Evolutionary conservation across 2,888 invertebrate genomes (phyloP), one percentile per base, ranked within the genome.

Genomic region (Acrobasis suavella): DNA sequence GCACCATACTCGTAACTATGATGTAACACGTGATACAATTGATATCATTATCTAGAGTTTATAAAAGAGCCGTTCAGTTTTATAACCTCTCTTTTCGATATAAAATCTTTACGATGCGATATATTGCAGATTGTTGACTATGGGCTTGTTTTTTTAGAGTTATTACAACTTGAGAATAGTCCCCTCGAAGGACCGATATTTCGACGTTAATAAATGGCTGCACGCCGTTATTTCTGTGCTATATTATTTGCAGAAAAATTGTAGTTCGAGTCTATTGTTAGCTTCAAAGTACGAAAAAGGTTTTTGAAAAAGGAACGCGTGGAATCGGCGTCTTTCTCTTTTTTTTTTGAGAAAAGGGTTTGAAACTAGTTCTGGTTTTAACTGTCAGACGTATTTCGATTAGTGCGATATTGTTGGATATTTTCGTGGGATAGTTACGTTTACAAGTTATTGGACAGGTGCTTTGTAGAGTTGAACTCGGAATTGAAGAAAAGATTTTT

Each of bases 191-290:
- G 65, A 64, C 38, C 75, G 77, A 77, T 80, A 77, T 74, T 76
- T 75, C 74, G 77, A 78, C 76, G 77, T 75, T 69, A 74, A 70
- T 71, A 55, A 79, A 69, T 78, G 75, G 79, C 76, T 77, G 72
- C 70, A 74, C 74, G 74, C 75, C 74, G 75, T 76, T 77, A 78
- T 84, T 81, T 81, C 79, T 77, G 74, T 69, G 75, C 72, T 77
- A 78, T 79, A 74, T 80, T 75, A 78, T 75, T 81, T 70, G 86
- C 86, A 71, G 83, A 89, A 87, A 86, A 78, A 77, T 72, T 72
- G 67, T 75, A 80, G 72, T 74, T 75, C 68, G 67, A 69, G 67
- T 67, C 77, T 72, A 85, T 86, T 87, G 85, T 85, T 56, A 69
- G 65, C 75, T 64, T 68, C 69, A 50, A 72, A 73, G 65, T 68